phyloP scores from a whole-genome alignment of 1,140 invertebrate genomes.

The Pseudachorutes palmiensis region DNA sequence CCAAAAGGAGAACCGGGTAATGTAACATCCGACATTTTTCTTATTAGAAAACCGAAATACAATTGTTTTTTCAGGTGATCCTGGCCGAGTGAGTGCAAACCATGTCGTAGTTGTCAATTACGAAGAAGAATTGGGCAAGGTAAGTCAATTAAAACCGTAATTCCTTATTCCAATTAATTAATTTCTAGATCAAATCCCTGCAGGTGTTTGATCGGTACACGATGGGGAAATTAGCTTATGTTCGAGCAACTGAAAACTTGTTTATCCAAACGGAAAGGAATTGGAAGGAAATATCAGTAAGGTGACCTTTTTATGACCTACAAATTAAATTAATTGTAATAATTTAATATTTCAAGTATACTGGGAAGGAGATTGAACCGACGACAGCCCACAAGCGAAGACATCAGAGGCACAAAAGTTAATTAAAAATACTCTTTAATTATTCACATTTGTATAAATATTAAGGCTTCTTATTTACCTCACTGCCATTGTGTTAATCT shows the following conservation, averaged over 20 bases:
- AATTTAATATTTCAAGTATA: background rate
- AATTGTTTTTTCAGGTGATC: background rate
- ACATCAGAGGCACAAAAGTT: no score
- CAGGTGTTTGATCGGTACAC: constrained; percentile 3
- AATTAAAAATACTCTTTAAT: background rate
- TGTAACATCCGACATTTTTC: no score
- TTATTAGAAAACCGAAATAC: no score
- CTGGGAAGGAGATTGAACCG: background rate
- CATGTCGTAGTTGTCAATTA: background rate
- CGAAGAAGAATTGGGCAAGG: background rate
- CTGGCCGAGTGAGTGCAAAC: background rate
- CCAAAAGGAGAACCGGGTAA: background rate
- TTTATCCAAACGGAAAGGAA: constrained; percentile 16
- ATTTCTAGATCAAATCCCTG: background rate
- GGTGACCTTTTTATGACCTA: background rate
- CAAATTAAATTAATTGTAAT: background rate
- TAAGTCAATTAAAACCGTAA: background rate
- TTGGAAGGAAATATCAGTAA: constrained; percentile 27
- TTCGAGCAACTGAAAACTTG: constrained; percentile 10
- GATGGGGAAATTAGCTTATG: constrained; percentile 18
- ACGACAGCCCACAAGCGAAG: background rate
- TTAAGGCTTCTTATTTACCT: no score
- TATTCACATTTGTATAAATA: background rate
- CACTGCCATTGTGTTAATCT: no score
- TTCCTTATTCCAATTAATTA: background rate